Percentiles rank a stretch among this genome's conserved stretches.
Evolutionary conservation across 2,113 vertebrate genomes (phyloP).

Genomic region (Chitala chitala): DNA sequence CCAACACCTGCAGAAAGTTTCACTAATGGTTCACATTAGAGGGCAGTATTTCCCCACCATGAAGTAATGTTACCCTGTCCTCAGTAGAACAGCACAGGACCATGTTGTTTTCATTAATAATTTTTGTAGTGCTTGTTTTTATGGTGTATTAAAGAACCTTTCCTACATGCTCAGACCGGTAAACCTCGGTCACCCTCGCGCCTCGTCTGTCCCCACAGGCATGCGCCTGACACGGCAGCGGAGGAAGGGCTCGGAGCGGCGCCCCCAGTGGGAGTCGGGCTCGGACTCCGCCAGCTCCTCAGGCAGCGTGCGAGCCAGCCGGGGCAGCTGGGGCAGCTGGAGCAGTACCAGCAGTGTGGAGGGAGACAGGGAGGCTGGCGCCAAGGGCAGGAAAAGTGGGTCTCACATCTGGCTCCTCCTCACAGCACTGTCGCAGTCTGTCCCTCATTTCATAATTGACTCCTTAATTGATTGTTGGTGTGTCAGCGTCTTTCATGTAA

Average conservation of each 20-base stretch:
- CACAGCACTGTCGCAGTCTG: no score
- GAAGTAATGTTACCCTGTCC: no score
- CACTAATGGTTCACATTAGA: neutral
- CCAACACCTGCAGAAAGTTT: neutral
- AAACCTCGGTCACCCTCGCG: neutral
- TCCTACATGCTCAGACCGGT: no score
- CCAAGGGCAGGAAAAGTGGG: constrained; percentile 65
- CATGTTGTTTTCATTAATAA: no score
- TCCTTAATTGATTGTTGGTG: no score
- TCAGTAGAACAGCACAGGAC: no score
- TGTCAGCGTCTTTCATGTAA: no score
- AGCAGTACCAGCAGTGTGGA: constrained; percentile 92
- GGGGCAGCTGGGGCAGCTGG: constrained; percentile 97
- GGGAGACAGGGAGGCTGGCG: constrained; percentile 74
- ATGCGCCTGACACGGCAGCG: constrained; percentile 50
- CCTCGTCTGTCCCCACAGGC: constrained; percentile 34
- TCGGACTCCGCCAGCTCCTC: constrained; percentile 91
- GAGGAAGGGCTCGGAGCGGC: constrained; percentile 71
- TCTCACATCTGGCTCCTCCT: no score
- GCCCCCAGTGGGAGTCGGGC: constrained; percentile 80
- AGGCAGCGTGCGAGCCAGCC: constrained; percentile 83
- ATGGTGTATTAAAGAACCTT: no score
- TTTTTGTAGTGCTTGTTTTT: no score
- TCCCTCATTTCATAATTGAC: no score
- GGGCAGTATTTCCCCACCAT: neutral